Base-by-base conservation (phyloP, 2,113 vertebrate species). In the Carassius carassius region DNA sequence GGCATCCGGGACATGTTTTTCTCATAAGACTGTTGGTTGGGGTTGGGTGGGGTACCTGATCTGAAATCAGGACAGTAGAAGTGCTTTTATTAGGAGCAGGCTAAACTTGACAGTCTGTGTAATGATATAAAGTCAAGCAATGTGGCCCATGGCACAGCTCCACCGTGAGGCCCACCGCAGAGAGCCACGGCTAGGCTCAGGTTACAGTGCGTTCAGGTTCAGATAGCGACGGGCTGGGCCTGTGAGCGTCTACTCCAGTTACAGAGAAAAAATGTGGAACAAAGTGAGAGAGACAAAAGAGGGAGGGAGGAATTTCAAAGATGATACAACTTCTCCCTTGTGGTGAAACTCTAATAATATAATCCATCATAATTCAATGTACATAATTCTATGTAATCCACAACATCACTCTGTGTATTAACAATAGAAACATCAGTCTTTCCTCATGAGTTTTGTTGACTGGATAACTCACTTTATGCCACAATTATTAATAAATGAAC, bases 1-100 rank as follows among this genome's bases (percentile, higher is more conserved):
- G 29, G 89, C 86, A 77, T 81, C 85, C 79, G 83, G 83, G 14
- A 41, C 54, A 63, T 65, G 78, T 79, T 86, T 84, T 88, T 73
- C 82, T 41, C 84, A 75, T 85, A 56, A 17, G 72, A 56, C 74
- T 62, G 75, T 62, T n/a, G 49, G 35, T 72, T 65, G 17, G 56
- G 32, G 35, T 25, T 21, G 60, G 78, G 78, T 21, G 44, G 44
- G 62, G 62, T 81, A 51, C 19, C 44, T 69, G 79, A 69, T 81
- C 79, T 81, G 62, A 35, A 67, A 81, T 69, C 60, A 25, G 58
- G 60, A 80, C 77, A 63, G 37, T 19, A 47, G 78, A 35, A 2
- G 58, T 65, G n/a, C 37, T 47, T 80, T 65, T 69, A 65, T 25
- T 63, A 80, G 23, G n/a, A 80, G 78, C 13, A 29, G 58, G 16